phyloP scores from a whole-genome alignment of 2,113 vertebrate genomes.

The Hystrix brachyura region DNA sequence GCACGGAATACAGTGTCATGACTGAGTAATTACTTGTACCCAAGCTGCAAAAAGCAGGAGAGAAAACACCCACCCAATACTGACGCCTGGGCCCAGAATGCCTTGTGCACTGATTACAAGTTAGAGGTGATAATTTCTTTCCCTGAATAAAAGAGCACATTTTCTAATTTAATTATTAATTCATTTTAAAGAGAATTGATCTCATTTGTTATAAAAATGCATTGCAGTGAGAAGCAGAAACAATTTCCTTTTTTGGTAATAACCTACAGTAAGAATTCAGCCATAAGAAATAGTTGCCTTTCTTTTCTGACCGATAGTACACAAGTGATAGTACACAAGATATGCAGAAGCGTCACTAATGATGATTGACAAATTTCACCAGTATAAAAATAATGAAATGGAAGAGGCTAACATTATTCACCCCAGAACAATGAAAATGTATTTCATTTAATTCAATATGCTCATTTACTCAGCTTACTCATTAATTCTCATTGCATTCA shows the following conservation, averaged over 20 bases:
- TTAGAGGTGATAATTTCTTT: neutral
- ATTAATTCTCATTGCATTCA: neutral
- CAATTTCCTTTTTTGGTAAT: neutral
- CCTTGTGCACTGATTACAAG: neutral
- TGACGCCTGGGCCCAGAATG: neutral
- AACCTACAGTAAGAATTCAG: neutral
- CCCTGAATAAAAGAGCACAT: neutral
- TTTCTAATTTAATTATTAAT: neutral
- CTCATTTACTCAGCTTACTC: neutral
- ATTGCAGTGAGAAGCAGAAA: neutral
- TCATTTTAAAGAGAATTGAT: neutral
- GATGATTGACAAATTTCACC: neutral
- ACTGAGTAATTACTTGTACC: neutral
- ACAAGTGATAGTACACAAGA: neutral
- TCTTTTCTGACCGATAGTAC: neutral
- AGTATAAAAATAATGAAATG: neutral
- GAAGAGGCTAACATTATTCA: conserved; percentile 5
- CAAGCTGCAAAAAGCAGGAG: neutral
- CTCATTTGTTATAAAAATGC: neutral
- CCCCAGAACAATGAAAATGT: neutral
- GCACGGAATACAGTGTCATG: neutral
- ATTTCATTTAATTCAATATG: neutral
- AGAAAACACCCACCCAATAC: rapidly evolving
- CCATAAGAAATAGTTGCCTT: neutral
- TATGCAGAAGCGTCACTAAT: neutral